Evolutionary conservation across 2,113 vertebrate species (phyloP), one percentile per base, ranked within the genome.

Genomic region (Oophaga pumilio): DNA sequence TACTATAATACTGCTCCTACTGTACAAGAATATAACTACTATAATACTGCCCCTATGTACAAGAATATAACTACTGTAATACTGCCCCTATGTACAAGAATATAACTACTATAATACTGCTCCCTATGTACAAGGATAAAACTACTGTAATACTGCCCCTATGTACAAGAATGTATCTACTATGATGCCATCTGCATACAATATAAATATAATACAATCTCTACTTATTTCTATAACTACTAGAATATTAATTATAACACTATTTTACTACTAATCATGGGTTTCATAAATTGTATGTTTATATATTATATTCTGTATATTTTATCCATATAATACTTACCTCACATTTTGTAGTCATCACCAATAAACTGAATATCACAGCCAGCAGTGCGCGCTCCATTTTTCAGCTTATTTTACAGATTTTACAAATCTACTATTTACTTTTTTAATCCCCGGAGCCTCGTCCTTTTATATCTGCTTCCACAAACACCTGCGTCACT

Each of bases 51-150:
- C 2, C 33, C 33, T 43, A 43, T 43, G 33, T 43, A 43, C 33
- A 43, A 3, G 18, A 62, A 62, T 62, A 62, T 62, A 62, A 62
- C 60, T 62, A 62, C 60, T 62, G 22, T 62, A 20, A 62, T 62
- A 17, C 8, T n/a, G 60, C 60, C n/a, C 22, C 62, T 64, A 64
- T 64, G 10, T 64, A 64, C 62, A 64, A 49, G 28, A 73, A 73
- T 71, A 73, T 43, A 73, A 73, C 69, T 73, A 73, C 69, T 73
- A 73, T 73, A 73, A 73, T 73, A 73, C 69, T 73, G 33, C 11
- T n/a, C 28, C 60, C 64, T 66, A 66, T 24, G n/a, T 66, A 66
- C 22, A 66, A 66, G n/a, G 24, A 66, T 66, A 66, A 24, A 66
- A 66, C 64, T 66, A 66, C 64, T 66, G 24, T 66, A 66, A 66